phyloP scores from a whole-genome alignment of 1,140 invertebrate species.

The Drosophila funebris region DNA sequence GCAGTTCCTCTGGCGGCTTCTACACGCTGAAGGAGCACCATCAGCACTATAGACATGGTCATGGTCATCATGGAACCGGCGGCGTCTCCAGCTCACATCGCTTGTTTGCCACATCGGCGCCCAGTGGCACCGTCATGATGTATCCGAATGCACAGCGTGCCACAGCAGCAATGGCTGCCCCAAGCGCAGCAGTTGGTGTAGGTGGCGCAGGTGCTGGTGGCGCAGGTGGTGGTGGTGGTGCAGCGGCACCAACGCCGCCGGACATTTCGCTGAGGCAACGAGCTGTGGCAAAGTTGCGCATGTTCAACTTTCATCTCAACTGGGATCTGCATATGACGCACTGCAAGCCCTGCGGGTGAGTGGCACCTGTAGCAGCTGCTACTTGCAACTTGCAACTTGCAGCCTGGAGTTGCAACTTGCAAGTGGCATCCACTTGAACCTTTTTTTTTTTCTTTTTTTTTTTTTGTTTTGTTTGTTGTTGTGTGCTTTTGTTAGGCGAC shows the following conservation, averaged over 20 bases:
- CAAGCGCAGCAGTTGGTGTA: not conserved
- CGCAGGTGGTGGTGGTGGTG: not conserved
- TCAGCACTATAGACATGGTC: slow-evolving; percentile 64
- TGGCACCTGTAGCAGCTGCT: slow-evolving; percentile 24
- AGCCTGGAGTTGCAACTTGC: slow-evolving; percentile 45
- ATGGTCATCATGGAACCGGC: slow-evolving; percentile 48
- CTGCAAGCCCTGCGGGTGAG: slow-evolving; percentile 83
- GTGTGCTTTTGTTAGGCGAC: slow-evolving; percentile 67
- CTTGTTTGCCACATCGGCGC: slow-evolving; percentile 74
- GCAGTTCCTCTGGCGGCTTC: slow-evolving; percentile 78
- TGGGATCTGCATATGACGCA: slow-evolving; percentile 84
- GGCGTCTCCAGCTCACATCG: slow-evolving; percentile 58
- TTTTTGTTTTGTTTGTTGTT: slow-evolving; percentile 22
- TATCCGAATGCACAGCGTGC: slow-evolving; percentile 68
- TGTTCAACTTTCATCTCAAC: slow-evolving; percentile 83
- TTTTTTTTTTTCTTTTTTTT: slow-evolving; percentile 46
- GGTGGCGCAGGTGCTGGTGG: slow-evolving; percentile 9
- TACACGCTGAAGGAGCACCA: slow-evolving; percentile 76
- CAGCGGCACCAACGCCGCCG: slow-evolving; percentile 39
- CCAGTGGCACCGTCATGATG: slow-evolving; percentile 82
- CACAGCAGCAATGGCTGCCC: not conserved
- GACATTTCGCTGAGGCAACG: slow-evolving; percentile 82
- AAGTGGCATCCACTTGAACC: slow-evolving; percentile 70
- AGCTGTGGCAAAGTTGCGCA: slow-evolving; percentile 82
- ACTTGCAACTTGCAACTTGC: slow-evolving; percentile 19